phyloP scores from a whole-genome alignment of 2,888 invertebrate species.

The Nephrotoma flavescens region DNA sequence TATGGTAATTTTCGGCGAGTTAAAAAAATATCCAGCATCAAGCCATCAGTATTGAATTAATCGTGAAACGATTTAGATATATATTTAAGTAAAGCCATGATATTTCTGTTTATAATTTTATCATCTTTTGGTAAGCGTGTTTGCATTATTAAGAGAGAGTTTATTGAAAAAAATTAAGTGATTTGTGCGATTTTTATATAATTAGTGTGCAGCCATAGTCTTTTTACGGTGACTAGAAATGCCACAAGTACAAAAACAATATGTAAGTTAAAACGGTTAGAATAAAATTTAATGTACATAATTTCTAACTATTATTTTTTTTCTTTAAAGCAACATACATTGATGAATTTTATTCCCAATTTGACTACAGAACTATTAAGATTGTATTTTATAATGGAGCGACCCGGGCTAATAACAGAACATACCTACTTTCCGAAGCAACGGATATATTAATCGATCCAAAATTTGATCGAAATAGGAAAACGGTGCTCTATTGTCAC shows the following conservation, averaged over 20 bases:
- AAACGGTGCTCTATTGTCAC: slow-evolving; percentile 43
- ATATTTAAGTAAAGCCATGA: not conserved
- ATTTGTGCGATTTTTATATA: not conserved
- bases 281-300: not conserved
- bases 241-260: not conserved
- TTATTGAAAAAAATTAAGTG: not conserved
- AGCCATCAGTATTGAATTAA: not conserved
- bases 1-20: not conserved
- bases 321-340: not conserved
- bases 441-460: not conserved
- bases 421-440: not conserved
- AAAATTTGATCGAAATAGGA: slow-evolving; percentile 27
- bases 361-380: not conserved
- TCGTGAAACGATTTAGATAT: not conserved
- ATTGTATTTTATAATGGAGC: not conserved
- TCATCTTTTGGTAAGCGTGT: not conserved
- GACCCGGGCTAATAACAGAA: not conserved
- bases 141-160: not conserved
- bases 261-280: not conserved
- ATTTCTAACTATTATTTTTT: not conserved
- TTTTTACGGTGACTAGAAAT: not conserved
- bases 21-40: not conserved
- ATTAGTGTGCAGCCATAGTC: not conserved
- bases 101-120: not conserved
- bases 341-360: not conserved